Base-by-base conservation (phyloP, 1,140 invertebrate genomes). In the Caenorhabditis remanei region DNA sequence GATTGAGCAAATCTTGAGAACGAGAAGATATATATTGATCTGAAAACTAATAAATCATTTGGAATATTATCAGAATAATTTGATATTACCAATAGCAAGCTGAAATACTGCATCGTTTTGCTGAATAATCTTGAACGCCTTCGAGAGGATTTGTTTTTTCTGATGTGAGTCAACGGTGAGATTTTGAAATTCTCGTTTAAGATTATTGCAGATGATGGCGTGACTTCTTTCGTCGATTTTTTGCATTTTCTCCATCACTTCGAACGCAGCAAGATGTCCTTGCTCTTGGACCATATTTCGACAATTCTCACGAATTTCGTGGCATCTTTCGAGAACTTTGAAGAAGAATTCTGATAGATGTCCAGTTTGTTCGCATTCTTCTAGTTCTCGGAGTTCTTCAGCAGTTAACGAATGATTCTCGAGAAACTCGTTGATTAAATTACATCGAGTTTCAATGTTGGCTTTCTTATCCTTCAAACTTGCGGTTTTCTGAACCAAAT, bases 181-280 rank as follows among this genome's bases (percentile, higher is more conserved):
- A 50, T 79, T 79, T n/a, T 79, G 71, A 11, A 79, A 79, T 13
- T 79, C 71, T 48, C 71, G n/a, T n/a, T 79, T 79, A 46, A 79
- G n/a, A 50, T 79, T 79, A 53, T 79, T 79, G 14, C 46, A 50
- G 71, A 79, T 79, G 13, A 79, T 79, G 4, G 71, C 71, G 40
- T 79, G 71, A 21, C 71, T 79, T 50, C 71, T 79, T 24, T 79
- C 71, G 46, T 79, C 71, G 24, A 79, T 79, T 8, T 79, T 79
- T n/a, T 79, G 71, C 71, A 79, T 79, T 24, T 79, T 79, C 9
- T 79, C 71, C 71, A 79, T 79, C 0, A 79, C 71, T 79, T 79
- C 71, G n/a, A 79, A 79, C 13, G 71, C 71, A 4, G 71, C 71
- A 24, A 79, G 71, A 50, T 79, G 71, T 5, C 71, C 71, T 79